Conservation (phyloP, 1,140 invertebrate species). For the Asbolus verrucosus region DNA sequence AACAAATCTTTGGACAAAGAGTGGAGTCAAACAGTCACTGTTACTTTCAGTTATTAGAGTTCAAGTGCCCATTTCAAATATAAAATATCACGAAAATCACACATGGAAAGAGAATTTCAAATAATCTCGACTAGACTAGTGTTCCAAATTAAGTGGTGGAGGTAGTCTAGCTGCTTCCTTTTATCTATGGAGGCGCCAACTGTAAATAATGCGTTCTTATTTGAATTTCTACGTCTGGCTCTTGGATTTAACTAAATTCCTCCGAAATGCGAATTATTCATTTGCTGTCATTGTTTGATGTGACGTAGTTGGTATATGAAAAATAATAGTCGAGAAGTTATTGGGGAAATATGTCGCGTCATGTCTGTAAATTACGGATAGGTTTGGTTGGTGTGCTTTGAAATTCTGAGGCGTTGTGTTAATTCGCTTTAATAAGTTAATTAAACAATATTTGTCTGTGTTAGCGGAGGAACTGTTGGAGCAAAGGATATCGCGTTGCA, state of each 20-base stretch:
- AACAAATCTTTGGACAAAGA: conserved; percentile 33
- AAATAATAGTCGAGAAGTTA: no score
- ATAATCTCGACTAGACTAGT: conserved; percentile 28
- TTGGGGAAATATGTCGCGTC: no score
- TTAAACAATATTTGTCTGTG: conserved; percentile 33
- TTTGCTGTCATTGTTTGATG: no score
- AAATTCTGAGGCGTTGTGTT: conserved; percentile 17
- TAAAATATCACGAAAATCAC: conserved; percentile 9
- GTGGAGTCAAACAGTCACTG: conserved; percentile 12
- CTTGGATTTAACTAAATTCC: no score
- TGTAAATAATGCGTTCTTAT: no score
- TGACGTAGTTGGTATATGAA: no score
- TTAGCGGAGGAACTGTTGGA: conserved; percentile 3
- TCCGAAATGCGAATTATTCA: no score
- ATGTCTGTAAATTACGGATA: no score
- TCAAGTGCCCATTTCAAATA: conserved; percentile 19
- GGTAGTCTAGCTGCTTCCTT: neutral
- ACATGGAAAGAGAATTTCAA: conserved; percentile 31
- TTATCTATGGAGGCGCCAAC: no score
- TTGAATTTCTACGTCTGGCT: no score
- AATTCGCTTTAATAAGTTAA: conserved; percentile 28
- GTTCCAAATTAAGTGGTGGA: conserved; percentile 7
- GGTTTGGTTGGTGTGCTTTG: no score
- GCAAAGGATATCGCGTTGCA: conserved; percentile 37
- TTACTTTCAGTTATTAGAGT: conserved; percentile 22